Evolutionary conservation across 2,113 vertebrate genomes (phyloP).

Genomic region (Pterocles orientalis): DNA sequence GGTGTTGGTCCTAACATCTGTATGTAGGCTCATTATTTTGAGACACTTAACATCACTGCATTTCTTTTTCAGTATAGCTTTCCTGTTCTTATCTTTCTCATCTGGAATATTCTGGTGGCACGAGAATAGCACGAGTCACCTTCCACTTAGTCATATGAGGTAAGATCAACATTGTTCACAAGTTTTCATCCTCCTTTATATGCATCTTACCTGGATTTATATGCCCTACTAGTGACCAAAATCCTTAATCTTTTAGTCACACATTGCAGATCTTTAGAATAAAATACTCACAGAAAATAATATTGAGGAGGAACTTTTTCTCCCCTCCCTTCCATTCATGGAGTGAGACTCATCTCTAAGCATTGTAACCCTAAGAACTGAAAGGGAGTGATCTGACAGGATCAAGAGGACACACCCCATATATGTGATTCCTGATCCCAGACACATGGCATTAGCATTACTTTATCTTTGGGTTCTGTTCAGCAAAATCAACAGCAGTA

Average conservation of each 20-base stretch:
- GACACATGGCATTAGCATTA: neutral
- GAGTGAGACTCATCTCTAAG: neutral
- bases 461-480: neutral
- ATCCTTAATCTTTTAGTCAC: neutral
- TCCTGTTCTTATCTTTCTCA: neutral
- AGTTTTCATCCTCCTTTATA: accelerated
- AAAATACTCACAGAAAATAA: neutral
- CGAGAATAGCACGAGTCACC: neutral
- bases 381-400: neutral
- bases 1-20: neutral
- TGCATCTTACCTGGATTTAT: neutral
- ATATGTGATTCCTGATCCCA: neutral
- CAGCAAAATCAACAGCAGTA: neutral
- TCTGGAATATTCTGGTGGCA: neutral
- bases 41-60: neutral
- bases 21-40: neutral
- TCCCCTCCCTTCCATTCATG: neutral
- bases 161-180: neutral
- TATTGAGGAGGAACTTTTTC: neutral
- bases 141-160: neutral
- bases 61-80: neutral
- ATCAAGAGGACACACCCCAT: neutral
- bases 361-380: neutral
- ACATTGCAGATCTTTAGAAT: neutral
- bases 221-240: neutral